Base-by-base conservation (phyloP, 2,888 invertebrate species). In the Andrena marginata region DNA sequence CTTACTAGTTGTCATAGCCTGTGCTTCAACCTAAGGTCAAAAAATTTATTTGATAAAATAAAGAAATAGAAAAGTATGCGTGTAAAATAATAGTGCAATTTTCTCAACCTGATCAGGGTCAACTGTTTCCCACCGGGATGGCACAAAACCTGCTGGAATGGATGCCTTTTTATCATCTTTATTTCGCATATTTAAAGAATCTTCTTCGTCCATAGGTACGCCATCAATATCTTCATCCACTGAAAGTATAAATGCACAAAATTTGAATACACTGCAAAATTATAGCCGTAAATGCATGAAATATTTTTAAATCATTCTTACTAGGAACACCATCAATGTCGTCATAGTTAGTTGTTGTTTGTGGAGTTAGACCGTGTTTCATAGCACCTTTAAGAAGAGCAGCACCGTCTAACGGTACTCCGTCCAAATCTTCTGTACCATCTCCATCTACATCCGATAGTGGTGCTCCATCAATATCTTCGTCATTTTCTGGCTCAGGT, bases 71-170 rank as follows among this genome's bases (percentile, higher is more conserved):
- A 42, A 42, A 42, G 3, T 13, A 42, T 16, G n/a, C 23, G 35
- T 3, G 26, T 13, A 16, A 2, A 42, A 65, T 10, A 20, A 16
- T 60, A 29, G 3, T 42, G 5, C 51, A 20, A 54, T 81, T 26
- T 59, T 51, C 7, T 65, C 74, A 79, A 96, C 95, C 93, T 97
- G 96, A 90, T 97, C 96, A 31, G 98, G 98, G 94, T 99, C 99
- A 31, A 99, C 97, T 62, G 97, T 97, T 95, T 99, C 99, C 99
- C 99, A 99, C 94, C 98, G 98, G 1, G 99, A 99, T 8, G 98
- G 97, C 77, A 98, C 97, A 95, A 99, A 98, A 16, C 96, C 96
- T 0, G 96, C 96, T 79, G 96, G 95, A 89, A 94, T 94, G 70
- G 94, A 92, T 35, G 94, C 91, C 76, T 93, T 93, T 65, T 92